Evolutionary conservation across 1,140 invertebrate species (phyloP), one percentile per base, ranked within the genome.

Genomic region (Trichoplusia ni): DNA sequence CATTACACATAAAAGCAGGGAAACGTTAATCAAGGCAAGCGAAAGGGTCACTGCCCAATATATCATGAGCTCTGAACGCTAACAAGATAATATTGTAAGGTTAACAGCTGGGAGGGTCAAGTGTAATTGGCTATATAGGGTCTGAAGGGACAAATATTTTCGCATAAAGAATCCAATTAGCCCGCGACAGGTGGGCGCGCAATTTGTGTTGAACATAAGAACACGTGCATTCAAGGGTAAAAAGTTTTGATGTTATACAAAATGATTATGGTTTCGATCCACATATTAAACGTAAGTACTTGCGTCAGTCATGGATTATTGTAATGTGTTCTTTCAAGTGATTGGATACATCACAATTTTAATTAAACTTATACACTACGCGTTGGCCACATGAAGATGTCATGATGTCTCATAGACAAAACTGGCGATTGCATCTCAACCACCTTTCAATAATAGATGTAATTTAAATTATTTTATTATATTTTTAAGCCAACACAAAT

Each of bases 131-230:
- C 11, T 9, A 37, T 16, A 1, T 63, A 27, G 64, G 64, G 64
- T 44, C 51, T 54, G 69, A 65, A 74, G 70, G 75, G 74, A 79
- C 75, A 72, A 65, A 58, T 62, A 82, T 82, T 85, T 74, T 78
- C 77, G 79, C 74, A 76, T 82, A 81, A 83, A 83, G 79, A 83
- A 82, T 80, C 79, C 80, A 85, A 85, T 85, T 81, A 83, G 73
- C 64, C 31, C 46, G 49, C 74, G 77, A 79, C 79, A 85, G 78
- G 81, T 82, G 71, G 71, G 56, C 63, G 62, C 49, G 62, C 58
- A 65, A 51, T 64, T 62, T 63, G 60, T 67, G 54, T 64, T 67
- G 27, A 60, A 73, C 60, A 64, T 67, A 64, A 72, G 69, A 73
- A 69, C 71, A 74, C 69, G 62, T 54, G 56, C 64, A 75, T 33